These are phyloP conservation scores for Pao palembangensis DNA, from an alignment of 2,113 vertebrate genomes.

Conservation along the genomic window DNA sequence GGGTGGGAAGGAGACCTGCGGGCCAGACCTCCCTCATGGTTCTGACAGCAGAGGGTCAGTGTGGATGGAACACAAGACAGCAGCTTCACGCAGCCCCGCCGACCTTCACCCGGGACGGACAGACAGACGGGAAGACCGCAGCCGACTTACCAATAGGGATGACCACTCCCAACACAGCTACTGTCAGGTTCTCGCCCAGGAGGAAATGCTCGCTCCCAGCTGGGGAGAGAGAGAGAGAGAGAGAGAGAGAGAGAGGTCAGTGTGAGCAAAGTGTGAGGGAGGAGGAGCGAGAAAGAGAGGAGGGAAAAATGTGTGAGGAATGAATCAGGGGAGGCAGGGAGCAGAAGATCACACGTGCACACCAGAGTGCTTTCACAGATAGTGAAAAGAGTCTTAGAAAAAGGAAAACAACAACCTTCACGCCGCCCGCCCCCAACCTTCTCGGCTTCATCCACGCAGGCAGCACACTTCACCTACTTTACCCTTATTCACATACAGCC, in stretches of 20 bases:
- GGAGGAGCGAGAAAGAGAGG: background rate
- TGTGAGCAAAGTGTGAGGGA: slow-evolving; percentile 9
- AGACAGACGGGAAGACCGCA: slow-evolving; percentile 12
- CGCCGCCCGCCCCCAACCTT: slow-evolving; percentile 13
- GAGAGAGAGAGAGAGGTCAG: slow-evolving; percentile 5
- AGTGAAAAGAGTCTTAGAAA: background rate
- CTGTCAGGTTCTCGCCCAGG: slow-evolving; percentile 88
- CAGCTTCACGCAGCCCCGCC: slow-evolving; percentile 7
- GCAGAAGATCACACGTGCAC: background rate
- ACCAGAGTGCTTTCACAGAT: background rate
- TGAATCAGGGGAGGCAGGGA: slow-evolving; percentile 11
- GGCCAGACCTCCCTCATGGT: slow-evolving; percentile 35
- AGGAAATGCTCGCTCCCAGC: slow-evolving; percentile 83
- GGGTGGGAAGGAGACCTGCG: slow-evolving; percentile 26
- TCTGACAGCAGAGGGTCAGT: slow-evolving; percentile 27
- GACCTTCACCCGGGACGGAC: slow-evolving; percentile 25
- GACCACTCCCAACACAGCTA: slow-evolving; percentile 88
- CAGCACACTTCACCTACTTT: slow-evolving; percentile 21
- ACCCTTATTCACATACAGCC: slow-evolving; percentile 1
- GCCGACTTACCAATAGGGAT: slow-evolving; percentile 89
- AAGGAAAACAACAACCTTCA: slow-evolving; percentile 39
- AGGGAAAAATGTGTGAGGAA: slow-evolving; percentile 18
- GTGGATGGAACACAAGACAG: slow-evolving; percentile 28
- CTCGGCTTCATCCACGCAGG: slow-evolving; percentile 8
- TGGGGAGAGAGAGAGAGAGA: slow-evolving; percentile 61